A percentile compares a stretch with the other conserved stretches of the same genome.
Conservation (phyloP, 2,888 invertebrate species). For the Diachrysia chrysitis region DNA sequence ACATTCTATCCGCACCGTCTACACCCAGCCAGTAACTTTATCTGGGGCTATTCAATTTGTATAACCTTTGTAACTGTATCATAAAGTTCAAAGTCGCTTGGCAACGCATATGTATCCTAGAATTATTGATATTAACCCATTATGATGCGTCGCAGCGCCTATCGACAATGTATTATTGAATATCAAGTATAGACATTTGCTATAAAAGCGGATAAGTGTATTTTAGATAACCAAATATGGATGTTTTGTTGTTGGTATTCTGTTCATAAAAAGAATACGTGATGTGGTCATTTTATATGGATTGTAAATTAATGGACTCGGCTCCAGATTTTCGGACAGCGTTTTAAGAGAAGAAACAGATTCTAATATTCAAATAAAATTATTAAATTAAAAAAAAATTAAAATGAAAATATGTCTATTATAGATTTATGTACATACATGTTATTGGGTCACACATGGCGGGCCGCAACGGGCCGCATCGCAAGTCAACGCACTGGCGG, state of each 20-base stretch:
- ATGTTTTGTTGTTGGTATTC: conserved; percentile 47
- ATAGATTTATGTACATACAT: too few species aligned
- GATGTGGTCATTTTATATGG: conserved; percentile 17
- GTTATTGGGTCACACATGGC: too few species aligned
- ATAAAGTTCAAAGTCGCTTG: conserved; percentile 48
- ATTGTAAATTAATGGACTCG: not conserved
- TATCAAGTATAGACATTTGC: conserved; percentile 59
- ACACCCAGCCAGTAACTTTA: conserved; percentile 60
- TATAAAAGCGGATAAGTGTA: conserved; percentile 48
- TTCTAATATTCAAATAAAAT: too few species aligned
- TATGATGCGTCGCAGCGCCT: conserved; percentile 67
- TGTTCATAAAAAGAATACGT: conserved; percentile 23
- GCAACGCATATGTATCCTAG: conserved; percentile 52
- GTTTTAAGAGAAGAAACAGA: not conserved
- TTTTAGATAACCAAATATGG: conserved; percentile 61
- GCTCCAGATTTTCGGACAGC: not conserved
- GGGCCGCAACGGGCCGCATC: too few species aligned
- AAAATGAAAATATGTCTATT: too few species aligned
- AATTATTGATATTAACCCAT: conserved; percentile 65
- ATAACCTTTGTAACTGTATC: conserved; percentile 39
- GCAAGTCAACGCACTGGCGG: too few species aligned
- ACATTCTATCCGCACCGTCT: conserved; percentile 74
- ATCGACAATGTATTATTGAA: conserved; percentile 63
- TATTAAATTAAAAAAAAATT: too few species aligned
- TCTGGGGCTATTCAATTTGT: conserved; percentile 42